Evolutionary conservation across 2,113 vertebrate genomes (phyloP).

Genomic region (Hippocampus barbouri): DNA sequence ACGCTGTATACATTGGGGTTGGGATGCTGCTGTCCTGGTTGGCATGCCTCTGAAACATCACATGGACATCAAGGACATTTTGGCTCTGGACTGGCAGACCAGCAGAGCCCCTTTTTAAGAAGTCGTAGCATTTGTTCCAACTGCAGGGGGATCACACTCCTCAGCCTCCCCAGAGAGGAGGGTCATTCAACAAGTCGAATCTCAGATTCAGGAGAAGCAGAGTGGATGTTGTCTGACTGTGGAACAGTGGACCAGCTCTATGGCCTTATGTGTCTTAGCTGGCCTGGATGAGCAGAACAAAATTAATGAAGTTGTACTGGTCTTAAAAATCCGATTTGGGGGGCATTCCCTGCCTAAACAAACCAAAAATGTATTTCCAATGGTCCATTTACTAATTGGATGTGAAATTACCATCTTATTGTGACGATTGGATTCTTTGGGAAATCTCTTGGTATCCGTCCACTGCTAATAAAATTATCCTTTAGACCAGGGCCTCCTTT

Average conservation of each 20-base stretch:
- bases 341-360: background rate
- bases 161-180: background rate
- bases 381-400: background rate
- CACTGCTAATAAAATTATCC: conserved; percentile 51
- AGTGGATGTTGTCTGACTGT: too few relatives aligned
- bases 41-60: too few relatives aligned
- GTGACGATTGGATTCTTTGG: conserved; percentile 2
- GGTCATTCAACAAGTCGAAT: background rate
- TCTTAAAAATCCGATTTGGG: background rate
- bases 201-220: background rate
- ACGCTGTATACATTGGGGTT: too few relatives aligned
- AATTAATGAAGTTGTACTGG: background rate
- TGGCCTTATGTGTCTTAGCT: too few relatives aligned
- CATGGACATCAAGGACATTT: too few relatives aligned
- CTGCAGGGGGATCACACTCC: background rate
- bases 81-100: too few relatives aligned
- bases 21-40: too few relatives aligned
- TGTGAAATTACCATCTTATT: background rate
- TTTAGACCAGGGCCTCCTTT: conserved; percentile 40
- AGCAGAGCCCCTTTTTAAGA: background rate
- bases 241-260: too few relatives aligned
- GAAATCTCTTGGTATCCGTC: conserved; percentile 36
- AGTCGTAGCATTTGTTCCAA: background rate
- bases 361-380: background rate
- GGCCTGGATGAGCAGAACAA: too few relatives aligned